These are phyloP conservation scores for Fragariocoptes setiger DNA, from an alignment of 1,140 invertebrate species.

Conservation along the genomic window DNA sequence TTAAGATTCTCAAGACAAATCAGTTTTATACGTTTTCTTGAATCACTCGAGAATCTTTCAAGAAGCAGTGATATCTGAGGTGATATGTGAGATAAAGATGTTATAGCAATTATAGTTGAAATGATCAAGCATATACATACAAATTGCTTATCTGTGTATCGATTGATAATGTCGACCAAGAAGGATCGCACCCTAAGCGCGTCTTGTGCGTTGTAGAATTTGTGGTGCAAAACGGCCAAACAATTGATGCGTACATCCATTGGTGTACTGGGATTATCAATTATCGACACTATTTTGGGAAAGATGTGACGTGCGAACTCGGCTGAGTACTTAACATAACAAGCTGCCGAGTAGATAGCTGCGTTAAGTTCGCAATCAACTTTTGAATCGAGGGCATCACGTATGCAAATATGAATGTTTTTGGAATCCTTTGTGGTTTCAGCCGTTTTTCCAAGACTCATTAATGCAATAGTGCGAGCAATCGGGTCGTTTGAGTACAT, in stretches of 20 bases:
- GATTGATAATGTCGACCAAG: constrained; percentile 42
- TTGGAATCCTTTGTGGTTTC: constrained; percentile 67
- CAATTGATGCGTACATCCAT: constrained; percentile 62
- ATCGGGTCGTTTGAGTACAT: constrained; percentile 85
- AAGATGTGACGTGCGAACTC: constrained; percentile 84
- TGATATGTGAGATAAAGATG: constrained; percentile 57
- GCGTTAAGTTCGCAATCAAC: constrained; percentile 79
- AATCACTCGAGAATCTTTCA: constrained; percentile 25
- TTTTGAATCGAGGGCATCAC: constrained; percentile 64
- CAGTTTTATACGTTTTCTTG: constrained; percentile 33
- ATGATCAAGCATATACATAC: constrained; percentile 52
- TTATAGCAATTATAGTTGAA: constrained; percentile 48
- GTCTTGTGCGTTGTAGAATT: constrained; percentile 62
- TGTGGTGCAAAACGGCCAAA: constrained; percentile 62
- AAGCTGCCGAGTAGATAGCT: constrained; percentile 67
- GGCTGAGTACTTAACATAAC: constrained; percentile 64
- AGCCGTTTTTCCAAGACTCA: constrained; percentile 57
- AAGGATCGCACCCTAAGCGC: constrained; percentile 34
- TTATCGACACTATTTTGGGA: constrained; percentile 76
- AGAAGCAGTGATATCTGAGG: constrained; percentile 33
- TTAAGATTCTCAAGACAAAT: constrained; percentile 38
- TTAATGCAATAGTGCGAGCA: constrained; percentile 53
- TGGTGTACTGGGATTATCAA: constrained; percentile 57
- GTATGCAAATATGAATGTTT: constrained; percentile 74
- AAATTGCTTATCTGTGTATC: constrained; percentile 37